Conservation (phyloP, 2,888 invertebrate genomes). For the Argyresthia albistria region DNA sequence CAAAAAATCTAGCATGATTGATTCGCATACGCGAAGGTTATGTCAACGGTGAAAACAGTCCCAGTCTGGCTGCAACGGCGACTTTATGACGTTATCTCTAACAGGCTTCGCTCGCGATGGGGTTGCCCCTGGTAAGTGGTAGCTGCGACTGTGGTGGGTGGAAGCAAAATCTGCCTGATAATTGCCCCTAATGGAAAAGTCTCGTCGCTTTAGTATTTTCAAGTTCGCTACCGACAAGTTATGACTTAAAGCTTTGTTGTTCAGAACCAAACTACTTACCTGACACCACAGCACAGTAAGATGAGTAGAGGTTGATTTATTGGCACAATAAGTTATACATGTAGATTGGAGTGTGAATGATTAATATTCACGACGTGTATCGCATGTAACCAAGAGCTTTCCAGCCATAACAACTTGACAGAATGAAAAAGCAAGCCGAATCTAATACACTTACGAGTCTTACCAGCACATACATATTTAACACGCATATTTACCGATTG, state of each 20-base stretch:
- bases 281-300: no score
- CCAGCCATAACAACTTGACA: conserved; percentile 43
- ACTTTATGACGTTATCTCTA: conserved; percentile 71
- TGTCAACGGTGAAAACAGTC: no score
- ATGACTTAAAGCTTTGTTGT: conserved; percentile 14
- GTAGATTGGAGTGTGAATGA: no score
- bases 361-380: no score
- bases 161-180: conserved; percentile 49
- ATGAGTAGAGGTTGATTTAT: no score
- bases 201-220: conserved; percentile 66
- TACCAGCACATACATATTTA: conserved; percentile 70
- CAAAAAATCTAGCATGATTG: no score
- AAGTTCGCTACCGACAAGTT: conserved; percentile 62
- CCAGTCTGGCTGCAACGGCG: conserved; percentile 58
- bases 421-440: conserved; percentile 68
- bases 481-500: conserved; percentile 73
- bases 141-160: conserved; percentile 48
- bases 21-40: no score
- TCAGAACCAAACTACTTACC: neutral
- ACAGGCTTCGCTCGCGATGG: conserved; percentile 51
- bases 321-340: no score
- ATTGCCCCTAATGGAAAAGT: conserved; percentile 71
- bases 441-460: conserved; percentile 70
- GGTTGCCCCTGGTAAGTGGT: conserved; percentile 27
- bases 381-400: no score